Evolutionary conservation across 2,113 vertebrate genomes (phyloP).

Genomic region (Campylorhamphus procurvoides): DNA sequence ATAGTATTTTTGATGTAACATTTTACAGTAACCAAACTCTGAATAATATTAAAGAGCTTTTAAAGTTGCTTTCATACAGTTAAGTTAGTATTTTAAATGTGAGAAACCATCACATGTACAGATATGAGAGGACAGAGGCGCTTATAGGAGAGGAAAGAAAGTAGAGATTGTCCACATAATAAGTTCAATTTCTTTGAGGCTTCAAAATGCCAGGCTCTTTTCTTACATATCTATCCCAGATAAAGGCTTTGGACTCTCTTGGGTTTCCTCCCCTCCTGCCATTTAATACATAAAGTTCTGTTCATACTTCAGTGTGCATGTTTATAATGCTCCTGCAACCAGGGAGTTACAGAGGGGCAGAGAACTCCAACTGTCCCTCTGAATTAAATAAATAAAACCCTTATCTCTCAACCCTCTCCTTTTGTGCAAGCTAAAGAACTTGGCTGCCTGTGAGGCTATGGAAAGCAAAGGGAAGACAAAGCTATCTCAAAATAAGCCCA

Average conservation of each 20-base stretch:
- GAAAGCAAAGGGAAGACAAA: slow-evolving; percentile 30
- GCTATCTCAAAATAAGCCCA: slow-evolving; percentile 5
- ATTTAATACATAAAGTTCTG: neutral
- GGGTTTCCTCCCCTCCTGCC: neutral
- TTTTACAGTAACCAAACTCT: neutral
- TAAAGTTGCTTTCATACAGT: neutral
- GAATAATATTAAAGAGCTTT: neutral
- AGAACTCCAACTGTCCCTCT: neutral
- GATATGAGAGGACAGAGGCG: neutral
- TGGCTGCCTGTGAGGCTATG: neutral
- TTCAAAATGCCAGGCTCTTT: slow-evolving; percentile 28
- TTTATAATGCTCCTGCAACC: neutral
- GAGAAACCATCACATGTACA: neutral
- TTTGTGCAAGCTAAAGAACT: neutral
- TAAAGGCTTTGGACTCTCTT: neutral
- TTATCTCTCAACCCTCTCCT: neutral
- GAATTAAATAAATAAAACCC: slow-evolving; percentile 7
- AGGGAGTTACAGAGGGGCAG: neutral
- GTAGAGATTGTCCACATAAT: neutral
- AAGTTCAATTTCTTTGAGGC: neutral
- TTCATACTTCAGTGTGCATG: neutral
- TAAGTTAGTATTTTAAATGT: neutral
- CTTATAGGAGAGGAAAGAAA: neutral
- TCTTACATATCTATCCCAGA: neutral
- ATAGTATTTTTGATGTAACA: neutral